Evolutionary conservation across 1,140 invertebrate species (phyloP).

Genomic region (Pararge aegeria): DNA sequence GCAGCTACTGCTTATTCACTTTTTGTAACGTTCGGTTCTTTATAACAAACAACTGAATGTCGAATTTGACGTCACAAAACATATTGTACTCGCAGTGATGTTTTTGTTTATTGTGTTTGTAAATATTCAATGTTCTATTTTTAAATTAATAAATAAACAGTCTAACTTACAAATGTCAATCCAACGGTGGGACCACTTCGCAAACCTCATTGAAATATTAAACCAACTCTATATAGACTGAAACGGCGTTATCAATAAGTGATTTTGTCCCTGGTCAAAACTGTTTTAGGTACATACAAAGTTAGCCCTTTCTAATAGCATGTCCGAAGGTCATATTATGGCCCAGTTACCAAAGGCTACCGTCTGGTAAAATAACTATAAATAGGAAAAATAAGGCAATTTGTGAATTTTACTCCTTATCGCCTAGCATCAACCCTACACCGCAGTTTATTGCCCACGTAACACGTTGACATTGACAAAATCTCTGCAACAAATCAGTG

Average conservation of each 20-base stretch:
- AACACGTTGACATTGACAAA: conserved; percentile 36
- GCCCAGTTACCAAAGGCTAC: neutral
- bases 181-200: too few relatives aligned
- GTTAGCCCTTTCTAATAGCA: conserved; percentile 1
- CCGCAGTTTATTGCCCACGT: conserved; percentile 17
- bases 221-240: neutral
- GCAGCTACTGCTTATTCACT: too few relatives aligned
- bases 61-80: too few relatives aligned
- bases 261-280: neutral
- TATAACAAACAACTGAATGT: too few relatives aligned
- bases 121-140: too few relatives aligned
- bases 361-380: neutral
- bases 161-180: too few relatives aligned
- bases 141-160: too few relatives aligned
- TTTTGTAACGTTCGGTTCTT: too few relatives aligned
- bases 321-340: neutral
- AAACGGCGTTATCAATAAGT: neutral
- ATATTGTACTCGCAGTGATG: too few relatives aligned
- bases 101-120: too few relatives aligned
- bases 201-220: too few relatives aligned
- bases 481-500: conserved; percentile 29
- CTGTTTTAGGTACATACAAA: neutral
- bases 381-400: conserved; percentile 1
- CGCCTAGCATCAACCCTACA: neutral
- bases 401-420: neutral